Base-by-base conservation (phyloP, 2,888 invertebrate species). In the Patella depressa region DNA sequence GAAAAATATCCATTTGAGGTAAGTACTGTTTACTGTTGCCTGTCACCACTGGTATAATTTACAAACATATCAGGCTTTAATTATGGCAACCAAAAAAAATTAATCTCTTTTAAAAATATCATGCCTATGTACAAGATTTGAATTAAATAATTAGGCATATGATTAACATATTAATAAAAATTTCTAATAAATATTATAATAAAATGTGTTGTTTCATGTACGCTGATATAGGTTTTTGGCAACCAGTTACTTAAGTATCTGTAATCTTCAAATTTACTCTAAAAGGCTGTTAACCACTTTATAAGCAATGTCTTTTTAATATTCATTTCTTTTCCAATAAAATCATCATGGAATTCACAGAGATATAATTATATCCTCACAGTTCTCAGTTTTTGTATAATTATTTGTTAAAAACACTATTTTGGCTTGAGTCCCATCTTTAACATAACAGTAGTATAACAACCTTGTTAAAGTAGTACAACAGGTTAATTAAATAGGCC, bases 381-480 rank as follows among this genome's bases (percentile, higher is more conserved):
- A 45, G 45, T 45, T 45, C 45, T 45, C 45, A 45, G 45, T 45
- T 45, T 45, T 65, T 24, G 19, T 65, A 65, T 65, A 65, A 65
- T 65, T 24, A 54, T n/a, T 73, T 17, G 45, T n/a, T 53, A n/a
- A 73, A 53, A 73, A 17, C 45, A 55, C 45, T 17, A 54, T 55
- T 53, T 34, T 53, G 54, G 53, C 45, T 55, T 54, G 53, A n/a
- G 73, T 54, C 73, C 54, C 54, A 55, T 54, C 34, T 53, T 53
- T 53, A n/a, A 45, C n/a, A 57, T 73, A 79, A 73, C 78, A 79
- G 76, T 76, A 78, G 77, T 77, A 78, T 78, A 79, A 81, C 78
- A 81, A 78, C 79, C 80, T 78, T 81, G 79, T 78, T 55, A 78
- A 73, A 76, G 24, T 45, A 45, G 45, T 77, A 79, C 80, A 77